Evolutionary conservation across 2,888 invertebrate species (phyloP), one percentile per base, ranked within the genome.

Genomic region (Diaprepes abbreviatus): DNA sequence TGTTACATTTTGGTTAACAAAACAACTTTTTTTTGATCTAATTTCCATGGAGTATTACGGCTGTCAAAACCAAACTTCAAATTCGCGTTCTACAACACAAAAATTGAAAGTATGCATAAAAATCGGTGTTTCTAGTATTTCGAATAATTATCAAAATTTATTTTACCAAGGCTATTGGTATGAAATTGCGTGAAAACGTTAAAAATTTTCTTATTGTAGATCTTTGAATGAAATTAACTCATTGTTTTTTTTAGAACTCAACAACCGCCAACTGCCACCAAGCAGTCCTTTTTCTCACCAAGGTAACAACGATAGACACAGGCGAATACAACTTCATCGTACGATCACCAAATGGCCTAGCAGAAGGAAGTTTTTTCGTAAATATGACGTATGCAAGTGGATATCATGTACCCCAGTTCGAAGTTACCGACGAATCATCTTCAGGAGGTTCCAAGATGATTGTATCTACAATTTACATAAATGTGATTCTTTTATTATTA

Each of bases 301-400:
- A 86, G 75, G 88, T 90, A 50, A 86, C 86, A 62, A 84, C 84
- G 66, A 84, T 85, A 35, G 89, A 90, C 81, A 86, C 87, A 10
- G 90, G 91, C 21, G 90, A 90, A 81, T 89, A 90, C 83, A 84
- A 87, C 73, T 86, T 91, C 74, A 82, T 90, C 71, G 90, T 90
- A 28, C 86, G 89, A 75, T 90, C 90, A 58, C 83, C 87, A 36
- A 87, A 87, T 76, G 90, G 90, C 62, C 84, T 89, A 73, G 87
- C 89, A 48, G 90, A 90, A 81, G 89, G 89, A 55, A 86, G 86
- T 73, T 87, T 90, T 78, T 85, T 86, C 76, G 85, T 91, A 74
- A 90, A 90, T 81, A 88, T 90, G 80, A 89, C 89, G 4, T 84
- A 84, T 73, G 83, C 84, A 50, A 84, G 83, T 72, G 84, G 84